Evolutionary conservation across 2,888 invertebrate genomes (phyloP).

Genomic region (Silvanus unidentatus): DNA sequence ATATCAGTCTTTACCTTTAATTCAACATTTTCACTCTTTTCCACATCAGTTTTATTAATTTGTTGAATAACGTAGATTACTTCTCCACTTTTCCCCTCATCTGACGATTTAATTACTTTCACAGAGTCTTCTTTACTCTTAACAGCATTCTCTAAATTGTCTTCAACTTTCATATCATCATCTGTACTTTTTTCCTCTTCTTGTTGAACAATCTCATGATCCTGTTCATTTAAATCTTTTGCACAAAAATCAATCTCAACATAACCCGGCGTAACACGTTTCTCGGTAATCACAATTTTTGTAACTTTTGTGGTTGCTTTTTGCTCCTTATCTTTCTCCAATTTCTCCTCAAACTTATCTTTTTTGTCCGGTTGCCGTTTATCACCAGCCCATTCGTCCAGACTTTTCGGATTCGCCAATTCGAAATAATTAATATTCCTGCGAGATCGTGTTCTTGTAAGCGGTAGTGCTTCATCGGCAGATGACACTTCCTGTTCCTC

Average conservation of each 20-base stretch:
- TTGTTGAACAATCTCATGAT: too few relatives aligned
- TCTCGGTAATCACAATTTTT: background rate
- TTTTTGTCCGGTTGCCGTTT: too few relatives aligned
- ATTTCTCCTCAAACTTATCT: background rate
- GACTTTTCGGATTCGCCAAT: slow-evolving; percentile 20
- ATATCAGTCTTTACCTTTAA: background rate
- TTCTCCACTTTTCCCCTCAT: background rate
- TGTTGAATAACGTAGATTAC: background rate
- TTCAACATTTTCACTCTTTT: slow-evolving; percentile 5
- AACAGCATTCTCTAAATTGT: too few relatives aligned
- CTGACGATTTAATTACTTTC: slow-evolving; percentile 6
- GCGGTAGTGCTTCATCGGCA: too few relatives aligned
- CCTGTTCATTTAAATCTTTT: too few relatives aligned
- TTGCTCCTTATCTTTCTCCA: background rate
- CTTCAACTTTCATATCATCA: too few relatives aligned
- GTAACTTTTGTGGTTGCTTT: background rate
- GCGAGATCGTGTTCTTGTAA: slow-evolving; percentile 14
- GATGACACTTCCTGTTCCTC: background rate
- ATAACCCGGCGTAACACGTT: too few relatives aligned
- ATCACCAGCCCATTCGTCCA: slow-evolving; percentile 2
- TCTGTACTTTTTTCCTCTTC: too few relatives aligned
- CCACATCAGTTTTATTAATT: slow-evolving; percentile 3
- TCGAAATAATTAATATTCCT: slow-evolving; percentile 28
- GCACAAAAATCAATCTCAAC: too few relatives aligned
- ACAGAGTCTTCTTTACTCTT: too few relatives aligned